Conservation (phyloP, 2,113 vertebrate species). For the Rana temporaria region DNA sequence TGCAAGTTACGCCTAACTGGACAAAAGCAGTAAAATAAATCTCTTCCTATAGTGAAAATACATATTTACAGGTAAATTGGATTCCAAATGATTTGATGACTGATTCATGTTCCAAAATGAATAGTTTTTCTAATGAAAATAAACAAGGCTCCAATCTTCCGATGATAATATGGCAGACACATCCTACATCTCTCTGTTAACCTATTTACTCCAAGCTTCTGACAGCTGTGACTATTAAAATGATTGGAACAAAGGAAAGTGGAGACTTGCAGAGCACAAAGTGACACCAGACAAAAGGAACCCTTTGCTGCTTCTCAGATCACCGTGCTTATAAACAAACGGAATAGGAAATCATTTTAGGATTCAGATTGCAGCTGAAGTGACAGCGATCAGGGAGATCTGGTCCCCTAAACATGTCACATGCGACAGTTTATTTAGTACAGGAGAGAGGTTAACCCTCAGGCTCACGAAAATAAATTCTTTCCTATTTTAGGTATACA, state of each 20-base stretch:
- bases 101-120: slow-evolving; percentile 33
- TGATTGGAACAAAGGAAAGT: slow-evolving; percentile 34
- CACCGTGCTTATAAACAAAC: slow-evolving; percentile 36
- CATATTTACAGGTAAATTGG: slow-evolving; percentile 19
- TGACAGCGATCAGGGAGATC: slow-evolving; percentile 27
- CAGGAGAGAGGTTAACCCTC: slow-evolving; percentile 31
- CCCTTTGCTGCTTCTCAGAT: slow-evolving; percentile 22
- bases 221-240: slow-evolving; percentile 43
- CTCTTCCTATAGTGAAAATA: slow-evolving; percentile 3
- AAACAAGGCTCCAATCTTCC: neutral
- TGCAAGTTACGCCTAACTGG: neutral
- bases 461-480: slow-evolving; percentile 8
- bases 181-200: slow-evolving; percentile 3
- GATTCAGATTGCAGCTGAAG: slow-evolving; percentile 6
- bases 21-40: slow-evolving; percentile 1
- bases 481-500: neutral
- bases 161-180: slow-evolving; percentile 4
- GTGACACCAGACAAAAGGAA: slow-evolving; percentile 35
- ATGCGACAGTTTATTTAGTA: neutral
- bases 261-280: slow-evolving; percentile 11
- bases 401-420: slow-evolving; percentile 30
- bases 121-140: slow-evolving; percentile 25
- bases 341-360: neutral
- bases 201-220: slow-evolving; percentile 17
- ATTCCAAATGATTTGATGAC: slow-evolving; percentile 24